A percentile compares a stretch with the other conserved stretches of the same genome.
phyloP scores from a whole-genome alignment of 1,140 invertebrate genomes.

The Hormaphis cornu region DNA sequence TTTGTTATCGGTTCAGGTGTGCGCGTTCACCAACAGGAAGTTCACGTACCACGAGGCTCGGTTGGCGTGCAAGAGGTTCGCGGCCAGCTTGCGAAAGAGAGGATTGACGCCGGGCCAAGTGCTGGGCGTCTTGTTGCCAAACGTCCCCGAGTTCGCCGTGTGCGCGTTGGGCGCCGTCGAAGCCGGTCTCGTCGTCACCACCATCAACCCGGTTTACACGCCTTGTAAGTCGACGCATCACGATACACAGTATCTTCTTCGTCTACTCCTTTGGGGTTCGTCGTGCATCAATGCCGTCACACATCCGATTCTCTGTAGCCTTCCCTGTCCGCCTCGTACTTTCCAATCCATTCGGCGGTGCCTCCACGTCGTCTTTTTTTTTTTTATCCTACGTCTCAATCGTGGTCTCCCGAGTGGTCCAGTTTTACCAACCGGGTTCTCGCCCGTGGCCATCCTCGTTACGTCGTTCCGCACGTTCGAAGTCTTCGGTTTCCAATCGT shows the following conservation, averaged over 20 bases:
- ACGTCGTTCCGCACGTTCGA: too few relatives aligned
- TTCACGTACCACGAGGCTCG: constrained; percentile 61
- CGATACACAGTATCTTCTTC: neutral
- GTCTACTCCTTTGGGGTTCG: neutral
- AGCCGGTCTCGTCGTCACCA: constrained; percentile 61
- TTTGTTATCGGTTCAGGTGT: constrained; percentile 48
- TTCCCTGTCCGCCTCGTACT: too few relatives aligned
- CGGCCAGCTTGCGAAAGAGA: constrained; percentile 54
- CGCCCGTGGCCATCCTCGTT: too few relatives aligned
- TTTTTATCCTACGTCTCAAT: too few relatives aligned
- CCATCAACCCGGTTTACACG: constrained; percentile 73
- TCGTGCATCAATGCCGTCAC: neutral
- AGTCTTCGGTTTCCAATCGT: too few relatives aligned
- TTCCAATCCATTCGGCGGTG: too few relatives aligned
- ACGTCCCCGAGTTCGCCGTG: constrained; percentile 66
- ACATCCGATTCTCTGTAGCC: too few relatives aligned
- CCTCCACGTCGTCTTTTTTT: too few relatives aligned
- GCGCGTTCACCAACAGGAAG: constrained; percentile 55
- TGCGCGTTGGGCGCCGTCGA: constrained; percentile 55
- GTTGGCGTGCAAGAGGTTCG: constrained; percentile 54
- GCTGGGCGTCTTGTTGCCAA: constrained; percentile 60
- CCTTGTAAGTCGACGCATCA: constrained; percentile 60
- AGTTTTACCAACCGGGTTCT: too few relatives aligned
- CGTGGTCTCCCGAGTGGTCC: too few relatives aligned
- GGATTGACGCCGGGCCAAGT: constrained; percentile 60